These are phyloP conservation scores for Fopius arisanus DNA, from an alignment of 1,140 invertebrate species.

Conservation along the genomic window DNA sequence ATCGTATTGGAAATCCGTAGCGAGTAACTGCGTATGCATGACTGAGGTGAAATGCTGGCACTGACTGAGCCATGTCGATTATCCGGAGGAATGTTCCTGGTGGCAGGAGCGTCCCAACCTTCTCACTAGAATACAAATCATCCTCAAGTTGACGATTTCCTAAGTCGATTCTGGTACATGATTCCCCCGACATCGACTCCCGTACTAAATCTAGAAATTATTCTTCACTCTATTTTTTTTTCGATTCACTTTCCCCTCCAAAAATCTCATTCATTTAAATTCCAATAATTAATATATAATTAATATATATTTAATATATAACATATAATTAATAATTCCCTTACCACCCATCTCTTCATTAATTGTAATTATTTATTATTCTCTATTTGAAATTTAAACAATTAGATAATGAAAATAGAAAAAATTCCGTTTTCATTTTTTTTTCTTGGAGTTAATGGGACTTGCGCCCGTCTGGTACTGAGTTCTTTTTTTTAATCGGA, in stretches of 20 bases:
- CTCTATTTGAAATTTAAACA: no score
- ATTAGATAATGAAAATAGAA: no score
- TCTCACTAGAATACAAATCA: constrained; percentile 59
- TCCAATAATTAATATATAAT: no score
- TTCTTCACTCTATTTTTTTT: no score
- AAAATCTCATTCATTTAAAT: background rate
- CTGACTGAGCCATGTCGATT: constrained; percentile 50
- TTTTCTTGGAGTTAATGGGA: no score
- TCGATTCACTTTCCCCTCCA: background rate
- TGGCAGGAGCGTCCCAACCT: constrained; percentile 58
- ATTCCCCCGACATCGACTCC: background rate
- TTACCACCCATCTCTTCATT: no score
- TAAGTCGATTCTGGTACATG: constrained; percentile 31
- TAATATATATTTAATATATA: no score
- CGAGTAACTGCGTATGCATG: constrained; percentile 34
- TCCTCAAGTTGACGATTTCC: constrained; percentile 52
- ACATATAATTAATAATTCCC: no score
- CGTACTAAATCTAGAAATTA: background rate
- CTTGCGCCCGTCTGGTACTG: no score
- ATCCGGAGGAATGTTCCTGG: constrained; percentile 57
- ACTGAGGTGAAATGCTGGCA: constrained; percentile 54
- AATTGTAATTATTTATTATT: no score
- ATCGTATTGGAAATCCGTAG: background rate
- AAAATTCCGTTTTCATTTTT: no score
- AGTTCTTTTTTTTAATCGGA: no score